Percentiles rank a stretch among this genome's conserved stretches.
These are phyloP conservation scores for Eudemis profundana DNA, from an alignment of 2,888 invertebrate species.

Conservation along the genomic window DNA sequence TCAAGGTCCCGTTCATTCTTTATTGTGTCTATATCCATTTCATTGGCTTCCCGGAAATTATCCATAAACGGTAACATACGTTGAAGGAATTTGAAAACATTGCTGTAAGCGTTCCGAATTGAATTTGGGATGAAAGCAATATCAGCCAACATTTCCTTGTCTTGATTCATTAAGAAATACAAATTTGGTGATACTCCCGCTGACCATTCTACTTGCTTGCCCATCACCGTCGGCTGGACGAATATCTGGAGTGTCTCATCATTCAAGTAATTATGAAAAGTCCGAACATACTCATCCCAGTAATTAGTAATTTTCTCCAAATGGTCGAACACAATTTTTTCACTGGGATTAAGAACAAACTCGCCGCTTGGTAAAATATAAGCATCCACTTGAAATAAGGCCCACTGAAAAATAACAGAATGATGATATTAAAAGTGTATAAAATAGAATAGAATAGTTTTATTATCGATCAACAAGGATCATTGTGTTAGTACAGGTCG, in stretches of 20 bases:
- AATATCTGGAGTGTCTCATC: slow-evolving; percentile 90
- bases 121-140: slow-evolving; percentile 85
- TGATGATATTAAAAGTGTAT: not conserved
- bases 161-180: slow-evolving; percentile 88
- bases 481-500: no score
- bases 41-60: slow-evolving; percentile 89
- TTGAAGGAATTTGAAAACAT: slow-evolving; percentile 86
- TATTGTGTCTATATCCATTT: slow-evolving; percentile 87
- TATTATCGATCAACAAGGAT: no score
- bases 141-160: slow-evolving; percentile 83
- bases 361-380: slow-evolving; percentile 73
- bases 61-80: slow-evolving; percentile 88
- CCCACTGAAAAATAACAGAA: slow-evolving; percentile 79
- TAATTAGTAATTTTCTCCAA: slow-evolving; percentile 86
- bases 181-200: slow-evolving; percentile 91
- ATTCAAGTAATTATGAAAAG: slow-evolving; percentile 89
- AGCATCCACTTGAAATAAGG: slow-evolving; percentile 86
- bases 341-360: slow-evolving; percentile 85
- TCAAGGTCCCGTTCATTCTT: slow-evolving; percentile 87
- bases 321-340: slow-evolving; percentile 84
- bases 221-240: slow-evolving; percentile 94
- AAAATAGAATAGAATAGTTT: slow-evolving; percentile 8
- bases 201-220: slow-evolving; percentile 91
- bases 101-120: slow-evolving; percentile 86
- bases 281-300: slow-evolving; percentile 88